Base-by-base conservation (phyloP, 2,797 vertebrate genomes). In the Helarctos malayanus region DNA sequence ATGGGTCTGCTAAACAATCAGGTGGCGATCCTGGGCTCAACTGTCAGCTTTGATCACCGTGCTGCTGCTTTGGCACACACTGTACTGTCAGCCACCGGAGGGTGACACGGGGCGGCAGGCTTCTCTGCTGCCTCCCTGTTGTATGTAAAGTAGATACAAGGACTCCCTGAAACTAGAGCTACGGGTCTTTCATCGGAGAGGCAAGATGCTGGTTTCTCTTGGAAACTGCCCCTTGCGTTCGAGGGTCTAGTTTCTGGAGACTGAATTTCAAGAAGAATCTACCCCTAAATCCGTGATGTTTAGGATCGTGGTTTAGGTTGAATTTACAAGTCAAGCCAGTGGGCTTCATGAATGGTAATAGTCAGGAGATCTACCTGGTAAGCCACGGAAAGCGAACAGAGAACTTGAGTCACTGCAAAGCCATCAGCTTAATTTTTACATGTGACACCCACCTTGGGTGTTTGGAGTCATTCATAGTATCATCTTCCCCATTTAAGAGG, bases 1-100 rank as follows among this genome's bases (percentile, higher is more conserved):
- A 96, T 96, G 97, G 95, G 86, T 97, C 92, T 96, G 88, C 92
- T 98, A 97, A 98, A 71, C 95, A 97, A 97, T 96, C 97, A 97
- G 94, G 89, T 98, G 98, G 96, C 97, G 97, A 98, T 97, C 94
- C 97, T 92, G 95, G 97, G 94, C 92, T 98, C 75, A 15, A 97
- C 92, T 98, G 95, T 97, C 97, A 97, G 95, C 98, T 97, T 97
- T 3, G 91, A 80, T 98, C 79, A 98, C 92, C 9, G 8, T 84
- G 89, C 90, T 97, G 91, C 91, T 98, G 96, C 97, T 91, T 94
- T 93, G 88, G 97, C 93, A 96, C 15, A 65, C 45, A 92, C 96
- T 98, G 98, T 96, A 94, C 45, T 96, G 81, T 89, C 92, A 98
- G 96, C 92, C 96, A 98, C 89, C 75, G 96, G 96, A 97, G 87